phyloP scores from a whole-genome alignment of 2,888 invertebrate genomes.

The Priocnemis perturbator region DNA sequence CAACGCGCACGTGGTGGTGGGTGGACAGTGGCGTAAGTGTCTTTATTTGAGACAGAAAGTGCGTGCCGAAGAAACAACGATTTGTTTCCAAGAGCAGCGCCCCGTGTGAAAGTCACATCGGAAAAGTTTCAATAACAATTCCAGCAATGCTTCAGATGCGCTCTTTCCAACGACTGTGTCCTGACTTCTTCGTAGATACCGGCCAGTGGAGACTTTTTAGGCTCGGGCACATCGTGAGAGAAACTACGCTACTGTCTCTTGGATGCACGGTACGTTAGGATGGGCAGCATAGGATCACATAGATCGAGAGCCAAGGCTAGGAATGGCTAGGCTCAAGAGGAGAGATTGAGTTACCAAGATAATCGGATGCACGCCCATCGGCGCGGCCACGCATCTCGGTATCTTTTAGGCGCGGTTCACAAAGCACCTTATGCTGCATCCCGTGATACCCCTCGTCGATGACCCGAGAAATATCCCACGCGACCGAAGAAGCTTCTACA shows the following conservation, averaged over 20 bases:
- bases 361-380: slow-evolving; percentile 71
- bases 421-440: slow-evolving; percentile 26
- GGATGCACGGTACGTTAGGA: slow-evolving; percentile 12
- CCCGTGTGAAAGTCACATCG: slow-evolving; percentile 7
- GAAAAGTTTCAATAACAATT: no score
- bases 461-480: slow-evolving; percentile 20
- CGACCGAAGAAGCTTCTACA: not conserved
- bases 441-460: slow-evolving; percentile 35
- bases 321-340: slow-evolving; percentile 47
- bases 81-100: no score
- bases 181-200: no score
- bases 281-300: slow-evolving; percentile 32
- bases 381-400: slow-evolving; percentile 61
- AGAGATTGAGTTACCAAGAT: slow-evolving; percentile 72
- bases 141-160: no score
- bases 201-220: no score
- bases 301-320: slow-evolving; percentile 44
- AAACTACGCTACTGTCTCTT: slow-evolving; percentile 26
- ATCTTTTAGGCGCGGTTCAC: slow-evolving; percentile 52
- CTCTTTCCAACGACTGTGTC: no score
- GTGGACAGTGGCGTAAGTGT: slow-evolving; percentile 36
- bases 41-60: no score
- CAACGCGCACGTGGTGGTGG: slow-evolving; percentile 32
- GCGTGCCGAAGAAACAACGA: no score
- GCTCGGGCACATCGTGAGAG: no score